Evolutionary conservation across 2,113 vertebrate genomes (phyloP), one percentile per base, ranked within the genome.

Genomic region (Pungitius pungitius): DNA sequence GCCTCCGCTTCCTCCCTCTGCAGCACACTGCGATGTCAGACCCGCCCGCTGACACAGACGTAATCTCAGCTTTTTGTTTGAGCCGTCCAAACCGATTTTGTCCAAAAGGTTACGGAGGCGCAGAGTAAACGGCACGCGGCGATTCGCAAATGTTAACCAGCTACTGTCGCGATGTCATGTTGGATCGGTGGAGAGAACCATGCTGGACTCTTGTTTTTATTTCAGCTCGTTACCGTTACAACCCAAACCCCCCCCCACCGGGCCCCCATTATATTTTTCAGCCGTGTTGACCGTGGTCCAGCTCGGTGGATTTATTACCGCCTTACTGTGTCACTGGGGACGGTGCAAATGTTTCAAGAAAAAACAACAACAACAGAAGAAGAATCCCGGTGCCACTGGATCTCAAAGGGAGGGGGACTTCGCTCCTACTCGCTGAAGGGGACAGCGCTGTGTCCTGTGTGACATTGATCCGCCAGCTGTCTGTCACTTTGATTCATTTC

Each of bases 401-500:
- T 64, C 68, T 56, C 68, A 70, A 22, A 30, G 43, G 27, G 52
- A 81, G 30, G 30, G 6, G 82, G 66, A 73, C 75, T 79, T 80
- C 57, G 63, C 42, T 54, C 45, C 61, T 67, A 66, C 70, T 82
- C 75, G 14, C 27, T 81, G 75, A 63, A 81, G 77, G 82, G 81
- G 81, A 86, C 68, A 24, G 52, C 68, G n/a, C 54, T 11, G 24
- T 49, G 74, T 69, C 78, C 74, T 78, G 2, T 65, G 35, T 69
- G 61, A 79, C 78, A 72, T 26, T 67, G 78, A 84, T 78, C 51
- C 3, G 9, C 81, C 58, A 71, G 82, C 82, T 78, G 80, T 59
- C 63, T 63, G 39, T 66, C 68, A 61, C 74, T 85, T 79, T 84
- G 85, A 86, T 83, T 75, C 63, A 84, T 75, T 69, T 69, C 74